phyloP scores from a whole-genome alignment of 2,797 vertebrate genomes.

The Trachops cirrhosus region DNA sequence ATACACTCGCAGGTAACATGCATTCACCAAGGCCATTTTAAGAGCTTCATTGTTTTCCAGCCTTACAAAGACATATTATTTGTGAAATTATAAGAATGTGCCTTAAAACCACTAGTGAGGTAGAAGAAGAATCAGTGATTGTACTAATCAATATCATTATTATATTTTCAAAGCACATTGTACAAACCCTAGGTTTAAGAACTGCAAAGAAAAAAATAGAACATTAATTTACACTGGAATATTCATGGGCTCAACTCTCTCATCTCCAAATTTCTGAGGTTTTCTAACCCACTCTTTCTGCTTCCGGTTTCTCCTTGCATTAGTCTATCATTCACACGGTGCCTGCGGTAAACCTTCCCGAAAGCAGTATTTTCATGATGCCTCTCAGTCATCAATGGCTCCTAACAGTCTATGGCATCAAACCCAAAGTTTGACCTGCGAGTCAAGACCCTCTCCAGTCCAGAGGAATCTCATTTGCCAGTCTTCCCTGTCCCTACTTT shows the following conservation, averaged over 20 bases:
- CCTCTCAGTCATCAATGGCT: background rate
- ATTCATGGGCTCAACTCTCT: conserved; percentile 43
- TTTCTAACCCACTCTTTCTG: conserved; percentile 3
- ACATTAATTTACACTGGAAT: conserved; percentile 41
- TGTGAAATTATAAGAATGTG: background rate
- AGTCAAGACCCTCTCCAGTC: background rate
- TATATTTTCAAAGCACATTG: conserved; percentile 42
- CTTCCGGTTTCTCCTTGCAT: background rate
- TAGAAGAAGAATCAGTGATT: conserved; percentile 36
- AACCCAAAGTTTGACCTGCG: background rate
- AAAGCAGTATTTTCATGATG: background rate
- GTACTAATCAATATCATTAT: conserved; percentile 18
- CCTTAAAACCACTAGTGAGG: conserved; percentile 8
- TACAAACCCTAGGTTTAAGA: conserved; percentile 37
- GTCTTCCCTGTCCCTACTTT: background rate
- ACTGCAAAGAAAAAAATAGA: conserved; percentile 49
- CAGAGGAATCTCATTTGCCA: background rate
- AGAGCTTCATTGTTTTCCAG: background rate
- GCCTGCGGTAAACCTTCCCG: background rate
- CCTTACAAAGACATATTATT: background rate
- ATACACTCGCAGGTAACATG: background rate
- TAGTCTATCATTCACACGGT: background rate
- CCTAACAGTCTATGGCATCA: background rate
- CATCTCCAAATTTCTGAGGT: conserved; percentile 29
- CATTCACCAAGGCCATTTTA: background rate